These are phyloP conservation scores for Crematogaster levior DNA, from an alignment of 2,888 invertebrate genomes.

Conservation along the genomic window DNA sequence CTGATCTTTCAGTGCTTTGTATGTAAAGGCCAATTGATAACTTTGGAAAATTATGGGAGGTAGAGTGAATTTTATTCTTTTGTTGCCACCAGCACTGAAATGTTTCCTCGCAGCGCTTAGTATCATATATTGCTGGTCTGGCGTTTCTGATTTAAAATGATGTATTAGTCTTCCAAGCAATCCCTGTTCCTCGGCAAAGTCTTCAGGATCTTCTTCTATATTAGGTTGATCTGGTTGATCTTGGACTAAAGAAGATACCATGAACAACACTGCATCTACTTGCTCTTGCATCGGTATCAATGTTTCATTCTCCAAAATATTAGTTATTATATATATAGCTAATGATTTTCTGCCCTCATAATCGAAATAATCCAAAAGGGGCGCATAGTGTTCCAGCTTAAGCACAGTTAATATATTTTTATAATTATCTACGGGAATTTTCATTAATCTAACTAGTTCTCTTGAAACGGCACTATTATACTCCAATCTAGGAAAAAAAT, in stretches of 20 bases:
- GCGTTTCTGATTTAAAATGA: conserved; percentile 92
- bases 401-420: conserved; percentile 96
- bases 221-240: conserved; percentile 92
- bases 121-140: conserved; percentile 96
- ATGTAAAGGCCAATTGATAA: conserved; percentile 94
- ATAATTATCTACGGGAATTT: conserved; percentile 98
- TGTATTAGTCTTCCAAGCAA: conserved; percentile 95
- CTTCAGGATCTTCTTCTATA: conserved; percentile 93
- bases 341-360: conserved; percentile 94
- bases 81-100: conserved; percentile 95
- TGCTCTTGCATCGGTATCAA: conserved; percentile 95
- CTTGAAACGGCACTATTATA: conserved; percentile 94
- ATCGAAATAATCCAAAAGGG: conserved; percentile 95
- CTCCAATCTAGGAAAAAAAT: conserved; percentile 88
- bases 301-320: conserved; percentile 96
- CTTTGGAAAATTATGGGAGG: conserved; percentile 98
- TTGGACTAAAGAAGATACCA: conserved; percentile 94
- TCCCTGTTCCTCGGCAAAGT: conserved; percentile 98
- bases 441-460: conserved; percentile 96
- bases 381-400: conserved; percentile 94
- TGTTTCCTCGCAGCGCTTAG: conserved; percentile 95
- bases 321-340: conserved; percentile 95
- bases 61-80: conserved; percentile 95
- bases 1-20: conserved; percentile 91
- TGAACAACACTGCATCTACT: conserved; percentile 91